A percentile compares a stretch with the other conserved stretches of the same genome.
Conservation (phyloP, 2,113 vertebrate genomes). For the Physeter macrocephalus region DNA sequence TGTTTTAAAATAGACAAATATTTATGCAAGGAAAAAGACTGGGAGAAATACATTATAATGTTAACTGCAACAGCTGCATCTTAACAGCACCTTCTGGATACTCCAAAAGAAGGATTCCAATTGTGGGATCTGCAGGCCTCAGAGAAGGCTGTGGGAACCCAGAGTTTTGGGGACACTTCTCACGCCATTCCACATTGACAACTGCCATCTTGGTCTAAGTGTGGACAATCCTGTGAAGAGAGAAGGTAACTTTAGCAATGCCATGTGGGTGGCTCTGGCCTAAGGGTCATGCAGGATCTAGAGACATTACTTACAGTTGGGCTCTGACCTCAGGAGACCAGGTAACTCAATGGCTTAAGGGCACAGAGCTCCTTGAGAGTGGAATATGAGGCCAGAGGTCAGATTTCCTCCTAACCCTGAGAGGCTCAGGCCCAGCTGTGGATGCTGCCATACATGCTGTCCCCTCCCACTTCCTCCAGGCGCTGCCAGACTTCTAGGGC, state of each 20-base stretch:
- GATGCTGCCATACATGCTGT: neutral
- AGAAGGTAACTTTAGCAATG: neutral
- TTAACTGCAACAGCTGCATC: neutral
- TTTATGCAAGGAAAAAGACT: neutral
- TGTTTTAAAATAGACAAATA: neutral
- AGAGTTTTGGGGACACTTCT: neutral
- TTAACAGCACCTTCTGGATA: neutral
- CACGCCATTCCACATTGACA: neutral
- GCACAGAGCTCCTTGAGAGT: neutral
- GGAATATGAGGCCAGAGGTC: neutral
- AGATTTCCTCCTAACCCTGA: neutral
- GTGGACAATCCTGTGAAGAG: neutral
- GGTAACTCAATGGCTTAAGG: neutral
- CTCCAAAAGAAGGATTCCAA: neutral
- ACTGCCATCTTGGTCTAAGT: neutral
- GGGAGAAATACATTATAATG: neutral
- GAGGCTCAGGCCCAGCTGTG: neutral
- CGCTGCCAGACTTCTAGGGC: constrained; percentile 68
- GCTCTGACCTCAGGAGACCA: neutral
- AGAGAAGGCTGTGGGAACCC: neutral
- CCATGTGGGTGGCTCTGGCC: neutral
- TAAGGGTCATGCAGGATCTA: neutral
- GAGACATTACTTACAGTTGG: neutral
- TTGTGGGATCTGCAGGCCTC: neutral
- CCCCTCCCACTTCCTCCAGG: constrained; percentile 58